These are phyloP conservation scores for Deroplatys truncata DNA, from an alignment of 2,888 invertebrate species.

Conservation along the genomic window DNA sequence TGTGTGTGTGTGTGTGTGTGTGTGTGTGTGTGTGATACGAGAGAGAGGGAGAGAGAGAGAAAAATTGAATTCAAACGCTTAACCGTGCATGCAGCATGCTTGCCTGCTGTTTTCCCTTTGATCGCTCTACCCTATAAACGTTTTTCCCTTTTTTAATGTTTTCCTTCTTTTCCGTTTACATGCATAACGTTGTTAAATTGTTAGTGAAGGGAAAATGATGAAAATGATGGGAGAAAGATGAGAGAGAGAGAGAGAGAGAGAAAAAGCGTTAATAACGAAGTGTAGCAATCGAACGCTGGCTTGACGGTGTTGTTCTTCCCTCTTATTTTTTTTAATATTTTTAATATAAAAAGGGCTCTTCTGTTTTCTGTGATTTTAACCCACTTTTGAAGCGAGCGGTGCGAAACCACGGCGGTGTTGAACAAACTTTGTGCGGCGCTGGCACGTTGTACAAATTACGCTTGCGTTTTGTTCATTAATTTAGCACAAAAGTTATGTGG, in stretches of 20 bases:
- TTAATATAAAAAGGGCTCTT: neutral
- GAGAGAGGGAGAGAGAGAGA: neutral
- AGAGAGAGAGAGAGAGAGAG: neutral
- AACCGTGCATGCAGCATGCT: neutral
- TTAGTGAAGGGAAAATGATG: neutral
- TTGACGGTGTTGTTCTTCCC: neutral
- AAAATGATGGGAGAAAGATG: neutral
- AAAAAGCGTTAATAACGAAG: neutral
- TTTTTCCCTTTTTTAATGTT: neutral
- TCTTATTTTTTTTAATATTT: neutral
- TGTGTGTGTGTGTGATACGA: neutral
- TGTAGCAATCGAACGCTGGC: neutral
- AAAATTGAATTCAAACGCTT: neutral
- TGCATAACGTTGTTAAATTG: neutral
- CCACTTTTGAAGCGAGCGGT: neutral
- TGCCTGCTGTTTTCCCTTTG: neutral
- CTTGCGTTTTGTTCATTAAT: neutral
- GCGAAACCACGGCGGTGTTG: neutral
- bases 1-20: neutral
- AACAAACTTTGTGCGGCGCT: neutral
- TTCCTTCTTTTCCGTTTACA: neutral
- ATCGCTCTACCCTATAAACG: neutral
- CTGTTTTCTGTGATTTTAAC: neutral
- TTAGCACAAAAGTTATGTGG: neutral
- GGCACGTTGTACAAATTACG: neutral